Base-by-base conservation (phyloP, 1,140 invertebrate genomes). In the Eriosoma lanigerum region DNA sequence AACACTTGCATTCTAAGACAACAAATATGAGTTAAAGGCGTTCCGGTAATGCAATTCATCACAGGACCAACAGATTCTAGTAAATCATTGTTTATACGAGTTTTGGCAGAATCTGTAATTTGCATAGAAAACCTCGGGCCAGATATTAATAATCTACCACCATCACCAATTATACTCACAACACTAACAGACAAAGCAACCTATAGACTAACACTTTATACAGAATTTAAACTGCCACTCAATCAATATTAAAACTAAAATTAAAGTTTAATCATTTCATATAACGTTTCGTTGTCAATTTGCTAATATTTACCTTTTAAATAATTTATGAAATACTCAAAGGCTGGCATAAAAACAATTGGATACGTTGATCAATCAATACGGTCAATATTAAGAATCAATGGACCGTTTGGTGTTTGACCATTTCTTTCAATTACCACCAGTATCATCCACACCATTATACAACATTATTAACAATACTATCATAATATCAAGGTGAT, bases 251-350 rank as follows among this genome's bases (percentile, higher is more conserved):
- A 26, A 9, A 60, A 46, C 32, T 21, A 58, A 54, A 54, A 1
- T 50, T 60, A n/a, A n/a, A n/a, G n/a, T n/a, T n/a, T n/a, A n/a
- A 15, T 24, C 19, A 56, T 58, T 50, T 44, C 50, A 52, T 58
- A 76, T 38, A n/a, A 76, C 80, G 12, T 66, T 84, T 1, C 21
- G 81, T 66, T 44, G n/a, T 38, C 82, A 84, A 44, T n/a, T n/a
- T n/a, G n/a, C n/a, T n/a, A n/a, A n/a, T n/a, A n/a, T n/a, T n/a
- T n/a, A n/a, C n/a, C n/a, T n/a, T 86, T 32, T 62, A 86, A 26
- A 86, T 86, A 32, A 86, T 87, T 76, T 85, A 86, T 82, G 85
- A 86, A 84, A 84, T 86, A 52, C n/a, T 84, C 83, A 24, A 85
- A 85, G 85, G 84, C 86, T 12, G 84, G 84, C 26, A 38, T 81